Conservation (phyloP, 1,140 invertebrate genomes). For the Pissodes strobi region DNA sequence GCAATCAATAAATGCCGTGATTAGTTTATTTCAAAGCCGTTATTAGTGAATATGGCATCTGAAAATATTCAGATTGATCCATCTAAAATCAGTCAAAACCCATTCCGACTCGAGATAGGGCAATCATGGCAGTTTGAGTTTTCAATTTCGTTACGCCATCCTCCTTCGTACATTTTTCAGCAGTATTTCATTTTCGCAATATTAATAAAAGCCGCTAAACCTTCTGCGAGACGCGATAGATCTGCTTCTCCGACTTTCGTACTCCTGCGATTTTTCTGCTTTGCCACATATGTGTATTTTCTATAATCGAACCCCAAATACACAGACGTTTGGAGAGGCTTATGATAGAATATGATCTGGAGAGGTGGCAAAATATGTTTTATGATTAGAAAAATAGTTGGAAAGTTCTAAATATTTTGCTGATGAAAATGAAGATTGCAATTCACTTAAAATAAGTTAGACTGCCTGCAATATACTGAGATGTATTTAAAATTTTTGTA, state of each 20-base stretch:
- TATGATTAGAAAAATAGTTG: too few species aligned
- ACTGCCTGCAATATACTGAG: too few species aligned
- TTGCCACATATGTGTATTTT: constrained; percentile 12
- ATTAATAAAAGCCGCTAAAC: constrained; percentile 31
- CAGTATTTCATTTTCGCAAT: constrained; percentile 31
- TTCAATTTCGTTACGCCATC: constrained; percentile 19
- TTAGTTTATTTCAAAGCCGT: neutral
- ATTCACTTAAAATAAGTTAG: too few species aligned
- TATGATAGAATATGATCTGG: too few species aligned
- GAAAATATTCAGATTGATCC: constrained; percentile 9
- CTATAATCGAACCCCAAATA: constrained; percentile 49
- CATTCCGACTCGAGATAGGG: constrained; percentile 17
- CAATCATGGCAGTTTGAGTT: constrained; percentile 26
- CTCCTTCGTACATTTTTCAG: neutral
- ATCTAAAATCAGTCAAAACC: constrained; percentile 12
- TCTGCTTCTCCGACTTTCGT: constrained; percentile 19
- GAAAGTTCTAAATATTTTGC: too few species aligned
- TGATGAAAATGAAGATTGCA: too few species aligned
- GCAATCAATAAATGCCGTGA: constrained; percentile 11
- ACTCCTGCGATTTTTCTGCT: constrained; percentile 6
- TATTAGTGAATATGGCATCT: too few species aligned
- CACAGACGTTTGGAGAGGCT: too few species aligned
- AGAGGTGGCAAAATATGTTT: too few species aligned
- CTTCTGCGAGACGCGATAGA: constrained; percentile 22
- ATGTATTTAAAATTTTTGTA: too few species aligned